These are phyloP conservation scores for Amphimallon solstitiale DNA, from an alignment of 2,888 invertebrate species.

Conservation along the genomic window DNA sequence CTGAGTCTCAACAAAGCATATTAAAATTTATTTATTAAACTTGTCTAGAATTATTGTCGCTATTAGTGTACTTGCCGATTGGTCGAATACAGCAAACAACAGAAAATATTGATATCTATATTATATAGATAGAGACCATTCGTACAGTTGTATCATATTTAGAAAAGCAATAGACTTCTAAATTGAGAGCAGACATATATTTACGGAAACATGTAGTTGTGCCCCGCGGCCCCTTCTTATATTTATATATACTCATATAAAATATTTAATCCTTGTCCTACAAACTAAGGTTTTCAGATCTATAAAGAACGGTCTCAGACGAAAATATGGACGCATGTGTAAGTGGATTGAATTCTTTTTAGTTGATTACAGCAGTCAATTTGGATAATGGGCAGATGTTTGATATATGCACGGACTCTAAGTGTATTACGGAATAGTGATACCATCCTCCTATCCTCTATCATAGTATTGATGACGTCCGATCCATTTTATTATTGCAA, in stretches of 20 bases:
- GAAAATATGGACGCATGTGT: slow-evolving; percentile 57
- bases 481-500: slow-evolving; percentile 61
- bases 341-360: slow-evolving; percentile 62
- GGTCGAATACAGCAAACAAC: too few relatives aligned
- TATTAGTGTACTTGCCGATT: too few relatives aligned
- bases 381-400: slow-evolving; percentile 64
- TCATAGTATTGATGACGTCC: slow-evolving; percentile 54
- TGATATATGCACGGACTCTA: slow-evolving; percentile 61
- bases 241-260: background rate
- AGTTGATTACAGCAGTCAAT: slow-evolving; percentile 64
- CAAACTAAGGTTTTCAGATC: slow-evolving; percentile 31
- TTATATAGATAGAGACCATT: too few relatives aligned
- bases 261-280: slow-evolving; percentile 25
- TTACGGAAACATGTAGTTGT: too few relatives aligned
- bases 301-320: slow-evolving; percentile 52
- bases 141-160: too few relatives aligned
- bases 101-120: too few relatives aligned
- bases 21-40: too few relatives aligned
- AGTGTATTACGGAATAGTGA: slow-evolving; percentile 62
- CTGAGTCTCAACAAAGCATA: too few relatives aligned
- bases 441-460: slow-evolving; percentile 53
- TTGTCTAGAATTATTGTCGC: too few relatives aligned
- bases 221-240: too few relatives aligned
- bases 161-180: too few relatives aligned
- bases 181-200: too few relatives aligned